Evolutionary conservation across 1,140 invertebrate species (phyloP), one percentile per base, ranked within the genome.

Genomic region (Medauroidea extradentata): DNA sequence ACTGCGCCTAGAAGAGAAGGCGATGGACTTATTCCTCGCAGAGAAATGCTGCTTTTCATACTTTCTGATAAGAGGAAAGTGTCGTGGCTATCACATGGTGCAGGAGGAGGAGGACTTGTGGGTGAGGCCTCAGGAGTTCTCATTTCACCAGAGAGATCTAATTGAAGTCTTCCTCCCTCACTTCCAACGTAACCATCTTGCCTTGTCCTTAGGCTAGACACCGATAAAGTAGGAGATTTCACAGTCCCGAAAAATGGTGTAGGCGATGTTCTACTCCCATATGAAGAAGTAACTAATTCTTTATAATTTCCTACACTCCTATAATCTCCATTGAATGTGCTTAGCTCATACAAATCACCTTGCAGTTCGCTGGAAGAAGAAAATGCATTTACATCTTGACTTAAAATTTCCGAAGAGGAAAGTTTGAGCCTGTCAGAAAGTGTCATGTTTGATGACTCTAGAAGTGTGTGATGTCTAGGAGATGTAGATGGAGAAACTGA

Each of bases 101-200:
- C 89, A 44, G 89, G 89, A 23, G 89, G 88, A n/a, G 89, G 88
- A 8, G 89, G 89, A 41, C 78, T 79, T 73, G 84, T 86, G 13
- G 84, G 80, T 29, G 82, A 82, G 61, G 79, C 29, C 29, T 34
- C 29, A 7, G 29, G 29, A 34, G 29, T 34, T 34, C 29, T 4
- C 11, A 34, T 34, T 34, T 34, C 29, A 7, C 29, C 29, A 34
- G 29, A 34, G 11, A 34, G 29, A 34, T 34, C 29, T 34, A 34
- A 34, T 11, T 34, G 29, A 34, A 34, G 29, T 11, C 42, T 1
- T 11, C 27, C 76, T 11, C 71, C 78, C 1, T 42, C 11, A 5
- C 38, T 76, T 13, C 71, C 78, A 39, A 82, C 72, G 63, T 85
- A 85, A n/a, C 82, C 82, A 69, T 86, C 83, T 63, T 84, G 78